Percentiles rank a stretch among this genome's conserved stretches.
These are phyloP conservation scores for Saguinus oedipus DNA, from an alignment of 2,797 vertebrate species.

Conservation along the genomic window DNA sequence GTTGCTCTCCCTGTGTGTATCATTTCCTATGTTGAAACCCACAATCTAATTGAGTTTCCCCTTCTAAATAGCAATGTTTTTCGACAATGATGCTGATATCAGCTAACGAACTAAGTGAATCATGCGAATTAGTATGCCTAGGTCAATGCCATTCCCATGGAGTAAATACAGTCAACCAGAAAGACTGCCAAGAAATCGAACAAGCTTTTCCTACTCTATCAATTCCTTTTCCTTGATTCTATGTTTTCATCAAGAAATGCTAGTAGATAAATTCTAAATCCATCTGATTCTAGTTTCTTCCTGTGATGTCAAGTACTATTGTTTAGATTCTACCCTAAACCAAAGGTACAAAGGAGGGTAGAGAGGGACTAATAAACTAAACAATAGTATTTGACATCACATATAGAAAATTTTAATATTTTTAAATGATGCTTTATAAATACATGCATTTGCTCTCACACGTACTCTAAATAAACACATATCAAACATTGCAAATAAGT, in stretches of 20 bases:
- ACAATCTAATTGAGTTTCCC: constrained; percentile 24
- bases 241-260: constrained; percentile 50
- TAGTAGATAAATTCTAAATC: constrained; percentile 22
- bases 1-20: not conserved
- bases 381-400: constrained; percentile 30
- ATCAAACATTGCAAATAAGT: constrained; percentile 17
- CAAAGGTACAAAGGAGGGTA: not conserved
- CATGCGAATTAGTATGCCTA: not conserved
- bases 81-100: not conserved
- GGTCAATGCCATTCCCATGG: not conserved
- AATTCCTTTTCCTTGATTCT: not conserved
- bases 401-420: constrained; percentile 56
- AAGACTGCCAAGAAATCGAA: not conserved
- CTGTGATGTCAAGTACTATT: not conserved
- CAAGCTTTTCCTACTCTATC: not conserved
- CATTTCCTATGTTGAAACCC: not conserved
- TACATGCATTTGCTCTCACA: constrained; percentile 38
- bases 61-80: not conserved
- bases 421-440: constrained; percentile 63
- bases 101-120: constrained; percentile 33
- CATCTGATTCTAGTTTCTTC: not conserved
- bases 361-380: not conserved
- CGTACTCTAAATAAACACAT: constrained; percentile 34
- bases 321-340: not conserved
- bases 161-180: constrained; percentile 26